These are phyloP conservation scores for Oligia fasciuncula DNA, from an alignment of 2,888 invertebrate species.

Conservation along the genomic window DNA sequence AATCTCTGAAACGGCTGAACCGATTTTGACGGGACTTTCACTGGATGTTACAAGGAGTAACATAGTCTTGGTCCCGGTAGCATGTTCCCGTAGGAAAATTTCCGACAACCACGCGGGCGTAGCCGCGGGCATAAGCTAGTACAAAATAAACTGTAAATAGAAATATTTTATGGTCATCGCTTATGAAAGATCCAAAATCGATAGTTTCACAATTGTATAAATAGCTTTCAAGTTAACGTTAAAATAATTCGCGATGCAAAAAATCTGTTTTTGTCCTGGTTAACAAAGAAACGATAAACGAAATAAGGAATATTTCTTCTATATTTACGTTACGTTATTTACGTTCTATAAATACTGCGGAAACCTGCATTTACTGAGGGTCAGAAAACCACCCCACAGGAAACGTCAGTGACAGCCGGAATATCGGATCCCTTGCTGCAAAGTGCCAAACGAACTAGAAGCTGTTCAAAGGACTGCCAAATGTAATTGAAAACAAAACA, in stretches of 20 bases:
- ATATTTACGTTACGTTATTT: neutral
- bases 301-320: neutral
- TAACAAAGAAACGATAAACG: neutral
- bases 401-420: slow-evolving; percentile 16
- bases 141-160: neutral
- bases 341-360: neutral
- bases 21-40: neutral
- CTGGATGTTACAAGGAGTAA: neutral
- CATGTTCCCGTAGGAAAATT: neutral
- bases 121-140: neutral
- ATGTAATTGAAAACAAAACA: slow-evolving; percentile 33
- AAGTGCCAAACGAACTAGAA: slow-evolving; percentile 29
- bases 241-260: neutral
- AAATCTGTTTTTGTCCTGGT: neutral
- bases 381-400: neutral
- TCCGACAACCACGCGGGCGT: neutral
- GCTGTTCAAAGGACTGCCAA: slow-evolving; percentile 17
- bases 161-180: neutral
- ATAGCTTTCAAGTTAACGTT: neutral
- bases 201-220: neutral
- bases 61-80: neutral
- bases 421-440: neutral
- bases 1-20: neutral
- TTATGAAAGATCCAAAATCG: no score
- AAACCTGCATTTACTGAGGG: slow-evolving; percentile 1